Conservation (phyloP, 35 echinoderm and acorn worm genomes). For the Apostichopus japonicus region DNA sequence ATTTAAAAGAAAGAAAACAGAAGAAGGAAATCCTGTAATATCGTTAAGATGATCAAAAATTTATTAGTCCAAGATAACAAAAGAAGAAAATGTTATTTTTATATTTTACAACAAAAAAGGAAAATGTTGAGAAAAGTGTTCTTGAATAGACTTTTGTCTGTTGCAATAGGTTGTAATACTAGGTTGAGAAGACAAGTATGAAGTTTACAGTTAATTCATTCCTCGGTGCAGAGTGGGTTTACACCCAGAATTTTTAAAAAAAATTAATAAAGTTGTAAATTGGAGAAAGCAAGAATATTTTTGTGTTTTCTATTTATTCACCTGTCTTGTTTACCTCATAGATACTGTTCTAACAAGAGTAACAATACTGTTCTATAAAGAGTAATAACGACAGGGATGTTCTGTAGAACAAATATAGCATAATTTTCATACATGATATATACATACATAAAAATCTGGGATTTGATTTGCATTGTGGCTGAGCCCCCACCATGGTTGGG, state of each 20-base stretch:
- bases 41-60: constrained; percentile 26
- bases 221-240: constrained; percentile 61
- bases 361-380: too few relatives aligned
- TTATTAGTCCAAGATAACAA: not conserved
- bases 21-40: not conserved
- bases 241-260: constrained; percentile 47
- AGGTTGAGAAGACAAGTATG: constrained; percentile 36
- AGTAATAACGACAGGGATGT: too few relatives aligned
- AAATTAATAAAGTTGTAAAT: constrained; percentile 48
- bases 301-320: not conserved
- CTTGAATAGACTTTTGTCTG: constrained; percentile 19
- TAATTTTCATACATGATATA: too few relatives aligned
- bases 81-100: constrained; percentile 50
- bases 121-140: constrained; percentile 15
- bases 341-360: too few relatives aligned
- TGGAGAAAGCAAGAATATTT: constrained; percentile 2
- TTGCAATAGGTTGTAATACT: constrained; percentile 46
- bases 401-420: too few relatives aligned
- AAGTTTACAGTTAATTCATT: constrained; percentile 41
- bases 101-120: constrained; percentile 42
- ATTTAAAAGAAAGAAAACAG: not conserved
- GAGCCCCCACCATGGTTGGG: too few relatives aligned
- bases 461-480: too few relatives aligned
- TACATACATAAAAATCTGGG: too few relatives aligned
- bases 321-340: too few relatives aligned